Evolutionary conservation across 2,797 vertebrate species (phyloP).

Genomic region (Artibeus lituratus): DNA sequence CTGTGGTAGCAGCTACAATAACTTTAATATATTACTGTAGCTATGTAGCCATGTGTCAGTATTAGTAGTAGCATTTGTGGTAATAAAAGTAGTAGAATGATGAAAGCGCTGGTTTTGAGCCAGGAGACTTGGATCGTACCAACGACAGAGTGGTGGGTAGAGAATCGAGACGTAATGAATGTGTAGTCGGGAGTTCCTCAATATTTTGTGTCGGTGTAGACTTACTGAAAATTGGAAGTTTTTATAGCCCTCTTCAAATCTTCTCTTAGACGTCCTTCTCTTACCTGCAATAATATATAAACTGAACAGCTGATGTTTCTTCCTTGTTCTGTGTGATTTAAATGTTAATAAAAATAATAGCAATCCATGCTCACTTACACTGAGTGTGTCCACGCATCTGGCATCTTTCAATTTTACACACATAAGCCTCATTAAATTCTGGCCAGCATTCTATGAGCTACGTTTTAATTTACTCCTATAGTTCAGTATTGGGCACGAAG

Average conservation of each 20-base stretch:
- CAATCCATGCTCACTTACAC: not conserved
- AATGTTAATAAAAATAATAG: slow-evolving; percentile 34
- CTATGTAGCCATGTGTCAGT: not conserved
- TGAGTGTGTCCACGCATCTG: not conserved
- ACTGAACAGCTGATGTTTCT: not conserved
- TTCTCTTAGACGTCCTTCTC: not conserved
- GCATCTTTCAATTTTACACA: slow-evolving; percentile 7
- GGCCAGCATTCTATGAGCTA: not conserved
- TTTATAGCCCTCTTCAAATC: not conserved
- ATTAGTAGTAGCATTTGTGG: not conserved
- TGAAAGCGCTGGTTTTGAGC: not conserved
- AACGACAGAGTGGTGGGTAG: not conserved
- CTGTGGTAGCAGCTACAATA: not conserved
- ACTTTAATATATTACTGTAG: not conserved
- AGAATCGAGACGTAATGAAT: not conserved
- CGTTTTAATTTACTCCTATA: not conserved
- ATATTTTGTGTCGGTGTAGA: not conserved
- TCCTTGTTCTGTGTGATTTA: slow-evolving; percentile 8
- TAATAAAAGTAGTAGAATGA: not conserved
- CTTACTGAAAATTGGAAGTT: not conserved
- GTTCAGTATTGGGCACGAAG: not conserved
- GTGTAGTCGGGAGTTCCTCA: not conserved
- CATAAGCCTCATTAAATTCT: slow-evolving; percentile 23
- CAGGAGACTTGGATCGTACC: not conserved
- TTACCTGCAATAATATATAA: not conserved